Evolutionary conservation across 1,140 invertebrate genomes (phyloP).

Genomic region (Phymorhynchus buccinoides): DNA sequence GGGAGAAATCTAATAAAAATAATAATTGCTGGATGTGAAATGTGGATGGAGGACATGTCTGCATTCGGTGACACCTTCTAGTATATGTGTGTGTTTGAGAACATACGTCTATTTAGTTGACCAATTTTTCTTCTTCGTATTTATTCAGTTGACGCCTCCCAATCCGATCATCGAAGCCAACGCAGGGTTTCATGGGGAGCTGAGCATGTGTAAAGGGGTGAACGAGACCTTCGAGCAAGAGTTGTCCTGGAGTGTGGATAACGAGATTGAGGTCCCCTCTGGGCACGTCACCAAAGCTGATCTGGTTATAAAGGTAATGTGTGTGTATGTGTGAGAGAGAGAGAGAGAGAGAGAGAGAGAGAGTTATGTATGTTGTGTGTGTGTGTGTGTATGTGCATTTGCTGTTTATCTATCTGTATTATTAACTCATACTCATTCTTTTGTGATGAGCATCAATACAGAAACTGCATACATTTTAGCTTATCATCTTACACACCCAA

Average conservation of each 20-base stretch:
- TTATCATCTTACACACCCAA: not conserved
- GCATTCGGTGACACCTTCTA: no score
- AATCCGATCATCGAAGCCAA: constrained; percentile 74
- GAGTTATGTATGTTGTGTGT: not conserved
- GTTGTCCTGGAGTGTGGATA: constrained; percentile 75
- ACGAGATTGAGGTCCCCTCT: constrained; percentile 73
- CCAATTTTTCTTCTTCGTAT: not conserved
- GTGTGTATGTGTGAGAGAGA: not conserved
- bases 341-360: no score
- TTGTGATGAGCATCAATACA: not conserved
- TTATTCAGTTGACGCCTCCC: constrained; percentile 56
- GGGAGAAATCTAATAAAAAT: no score
- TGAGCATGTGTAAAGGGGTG: constrained; percentile 71
- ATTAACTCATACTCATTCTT: not conserved
- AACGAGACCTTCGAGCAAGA: constrained; percentile 74
- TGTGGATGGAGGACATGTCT: no score
- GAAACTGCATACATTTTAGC: not conserved
- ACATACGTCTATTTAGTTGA: no score
- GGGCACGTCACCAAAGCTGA: constrained; percentile 73
- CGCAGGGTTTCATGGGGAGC: constrained; percentile 75
- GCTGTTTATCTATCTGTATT: not conserved
- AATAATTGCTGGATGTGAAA: no score
- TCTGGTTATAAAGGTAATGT: constrained; percentile 71
- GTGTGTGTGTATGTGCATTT: not conserved
- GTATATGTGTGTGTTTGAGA: no score